These are phyloP conservation scores for Emys orbicularis DNA, from an alignment of 2,797 vertebrate species.

Conservation along the genomic window DNA sequence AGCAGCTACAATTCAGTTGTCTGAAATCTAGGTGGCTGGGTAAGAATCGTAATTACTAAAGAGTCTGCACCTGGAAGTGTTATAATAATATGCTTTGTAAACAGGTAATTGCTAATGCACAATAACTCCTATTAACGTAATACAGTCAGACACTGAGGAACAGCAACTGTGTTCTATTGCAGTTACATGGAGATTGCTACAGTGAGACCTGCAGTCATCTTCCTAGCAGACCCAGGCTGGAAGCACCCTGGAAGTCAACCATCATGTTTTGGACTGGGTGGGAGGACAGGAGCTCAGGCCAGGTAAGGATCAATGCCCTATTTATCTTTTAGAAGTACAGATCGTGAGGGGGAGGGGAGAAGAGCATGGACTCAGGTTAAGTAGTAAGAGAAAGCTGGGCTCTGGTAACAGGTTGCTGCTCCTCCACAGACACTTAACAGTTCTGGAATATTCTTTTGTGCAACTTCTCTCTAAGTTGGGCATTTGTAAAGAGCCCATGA, in stretches of 20 bases:
- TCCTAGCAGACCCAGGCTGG: neutral
- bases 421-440: neutral
- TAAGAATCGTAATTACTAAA: neutral
- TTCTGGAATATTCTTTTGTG: neutral
- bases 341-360: neutral
- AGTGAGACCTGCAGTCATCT: slow-evolving; percentile 27
- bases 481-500: neutral
- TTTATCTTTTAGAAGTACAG: neutral
- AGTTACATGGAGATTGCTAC: slow-evolving; percentile 45
- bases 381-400: neutral
- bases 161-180: slow-evolving; percentile 5
- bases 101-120: slow-evolving; percentile 38
- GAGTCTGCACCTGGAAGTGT: neutral
- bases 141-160: neutral
- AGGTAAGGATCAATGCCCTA: neutral
- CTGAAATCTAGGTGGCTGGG: neutral
- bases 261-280: neutral
- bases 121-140: slow-evolving; percentile 49
- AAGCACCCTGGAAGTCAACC: neutral
- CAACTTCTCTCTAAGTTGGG: neutral
- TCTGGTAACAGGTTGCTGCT: neutral
- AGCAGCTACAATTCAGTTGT: neutral
- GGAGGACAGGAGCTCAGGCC: neutral
- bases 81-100: neutral
- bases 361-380: neutral